phyloP scores from a whole-genome alignment of 2,888 invertebrate species.

The Cistogaster globosa region DNA sequence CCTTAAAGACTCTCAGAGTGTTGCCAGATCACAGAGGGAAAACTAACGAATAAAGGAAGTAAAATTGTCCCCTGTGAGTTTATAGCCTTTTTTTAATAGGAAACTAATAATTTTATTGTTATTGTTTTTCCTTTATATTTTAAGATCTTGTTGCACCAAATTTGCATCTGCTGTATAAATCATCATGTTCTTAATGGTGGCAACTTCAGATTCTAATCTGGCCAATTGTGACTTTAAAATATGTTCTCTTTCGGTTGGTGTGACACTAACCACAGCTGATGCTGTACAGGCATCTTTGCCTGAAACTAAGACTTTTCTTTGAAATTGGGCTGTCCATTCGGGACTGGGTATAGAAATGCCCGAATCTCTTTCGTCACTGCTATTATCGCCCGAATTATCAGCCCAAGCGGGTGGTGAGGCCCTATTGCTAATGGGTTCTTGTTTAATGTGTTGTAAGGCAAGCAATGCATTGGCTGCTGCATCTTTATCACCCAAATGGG shows the following conservation, averaged over 20 bases:
- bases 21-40: not conserved
- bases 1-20: not conserved
- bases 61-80: too few species aligned
- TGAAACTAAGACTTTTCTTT: conserved; percentile 77
- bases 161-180: conserved; percentile 83
- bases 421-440: conserved; percentile 89
- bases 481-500: conserved; percentile 94
- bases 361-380: conserved; percentile 94
- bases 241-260: conserved; percentile 85
- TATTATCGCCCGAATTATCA: conserved; percentile 91
- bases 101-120: too few species aligned
- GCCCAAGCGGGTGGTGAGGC: conserved; percentile 89
- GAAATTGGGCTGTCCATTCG: conserved; percentile 81
- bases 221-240: conserved; percentile 93
- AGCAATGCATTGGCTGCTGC: conserved; percentile 91
- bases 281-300: conserved; percentile 57
- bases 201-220: conserved; percentile 94
- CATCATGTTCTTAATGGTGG: conserved; percentile 92
- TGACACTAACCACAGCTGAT: conserved; percentile 62
- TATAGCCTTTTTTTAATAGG: not conserved
- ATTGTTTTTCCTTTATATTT: conserved; percentile 45
- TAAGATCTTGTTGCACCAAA: conserved; percentile 50
- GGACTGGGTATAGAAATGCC: conserved; percentile 89
- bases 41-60: too few species aligned
- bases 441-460: conserved; percentile 93